A percentile compares a stretch with the other conserved stretches of the same genome.
phyloP scores from a whole-genome alignment of 2,113 vertebrate species.

The Entomyzon cyanotis region DNA sequence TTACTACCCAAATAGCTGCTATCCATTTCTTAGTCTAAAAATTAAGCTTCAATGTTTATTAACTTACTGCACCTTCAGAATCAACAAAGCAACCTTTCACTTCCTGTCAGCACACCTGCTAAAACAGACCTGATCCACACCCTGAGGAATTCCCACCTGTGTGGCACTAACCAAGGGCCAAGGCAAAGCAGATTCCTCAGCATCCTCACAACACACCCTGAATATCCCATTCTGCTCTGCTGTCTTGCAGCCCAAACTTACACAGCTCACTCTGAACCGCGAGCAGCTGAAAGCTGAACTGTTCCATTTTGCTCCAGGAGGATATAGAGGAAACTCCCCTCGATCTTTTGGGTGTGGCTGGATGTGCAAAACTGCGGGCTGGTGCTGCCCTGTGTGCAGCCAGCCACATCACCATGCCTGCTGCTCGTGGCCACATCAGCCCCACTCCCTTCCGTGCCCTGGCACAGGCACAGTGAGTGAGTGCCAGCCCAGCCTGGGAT shows the following conservation, averaged over 20 bases:
- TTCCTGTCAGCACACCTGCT: neutral
- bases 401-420: neutral
- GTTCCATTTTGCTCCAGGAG: neutral
- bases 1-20: neutral
- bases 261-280: fast-evolving
- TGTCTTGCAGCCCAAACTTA: neutral
- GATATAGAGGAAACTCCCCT: neutral
- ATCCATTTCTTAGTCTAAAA: neutral
- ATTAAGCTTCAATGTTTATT: neutral
- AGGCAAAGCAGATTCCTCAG: neutral
- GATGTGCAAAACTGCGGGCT: neutral
- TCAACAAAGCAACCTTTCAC: neutral
- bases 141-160: neutral
- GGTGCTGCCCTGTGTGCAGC: neutral
- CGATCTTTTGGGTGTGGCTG: neutral
- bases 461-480: neutral
- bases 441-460: neutral
- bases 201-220: neutral
- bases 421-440: neutral
- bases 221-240: neutral
- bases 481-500: neutral
- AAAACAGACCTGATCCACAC: neutral
- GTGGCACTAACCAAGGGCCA: neutral
- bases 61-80: neutral
- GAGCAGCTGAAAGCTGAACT: neutral